Base-by-base conservation (phyloP, 2,888 invertebrate species). In the Rotaria sp. region DNA sequence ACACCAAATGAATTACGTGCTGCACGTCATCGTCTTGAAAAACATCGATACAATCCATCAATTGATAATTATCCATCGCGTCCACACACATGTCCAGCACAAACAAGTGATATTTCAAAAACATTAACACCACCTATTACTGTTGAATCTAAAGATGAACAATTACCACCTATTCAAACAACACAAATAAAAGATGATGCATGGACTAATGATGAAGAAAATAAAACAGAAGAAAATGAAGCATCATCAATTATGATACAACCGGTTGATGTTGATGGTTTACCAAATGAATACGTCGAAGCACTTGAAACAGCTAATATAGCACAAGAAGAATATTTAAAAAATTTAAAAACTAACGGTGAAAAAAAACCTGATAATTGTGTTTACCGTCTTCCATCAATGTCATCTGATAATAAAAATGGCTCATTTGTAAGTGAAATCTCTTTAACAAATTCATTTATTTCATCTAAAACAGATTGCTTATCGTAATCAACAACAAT, bases 41-140 rank as follows among this genome's bases (percentile, higher is more conserved):
- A 80, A 80, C 45, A 80, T 45, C 80, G 80, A n/a, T 80, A 80
- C n/a, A 38, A 80, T 80, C 80, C 38, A n/a, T 80, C 80, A 13
- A n/a, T 80, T 2, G 80, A 80, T n/a, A 80, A 45, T 45, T 80
- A 13, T n/a, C 80, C 80, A 8, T 13, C 45, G 13, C 67, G 30
- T 18, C 67, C 15, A 1, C 35, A 67, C 18, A 35, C 21, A 10
- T 35, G 30, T 67, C 67, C 11, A 67, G 21, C 5, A 8, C 18
- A 21, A 7, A 35, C 5, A 35, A 13, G 21, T 35, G 67, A 67
- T 8, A 26, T 11, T 26, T 4, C 41, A 1, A 41, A 41, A 45
- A 10, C 80, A 15, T 7, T 18, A 26, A 11, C 10, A 26, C 41
- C 80, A 45, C 0, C 21, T 0, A 2, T 21, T 35, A 7, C 11